Conservation (phyloP, 1,140 invertebrate genomes). For the Acyrthosiphon pisum region DNA sequence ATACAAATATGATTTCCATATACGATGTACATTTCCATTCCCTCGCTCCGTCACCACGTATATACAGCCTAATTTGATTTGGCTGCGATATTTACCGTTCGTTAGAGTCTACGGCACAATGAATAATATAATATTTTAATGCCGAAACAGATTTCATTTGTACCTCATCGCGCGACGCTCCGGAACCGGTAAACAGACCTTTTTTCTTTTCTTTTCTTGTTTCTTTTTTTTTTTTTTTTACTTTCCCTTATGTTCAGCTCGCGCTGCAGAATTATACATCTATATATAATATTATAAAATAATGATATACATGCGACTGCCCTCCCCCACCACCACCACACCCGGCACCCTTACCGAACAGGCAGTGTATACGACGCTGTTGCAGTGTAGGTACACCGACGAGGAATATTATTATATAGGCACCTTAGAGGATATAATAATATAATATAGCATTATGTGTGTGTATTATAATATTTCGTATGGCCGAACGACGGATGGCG, state of each 20-base stretch:
- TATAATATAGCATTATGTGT: neutral
- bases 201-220: neutral
- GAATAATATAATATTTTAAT: constrained; percentile 31
- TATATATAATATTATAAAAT: neutral
- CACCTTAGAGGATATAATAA: constrained; percentile 10
- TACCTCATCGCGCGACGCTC: neutral
- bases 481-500: neutral
- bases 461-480: constrained; percentile 54
- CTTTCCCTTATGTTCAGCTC: neutral
- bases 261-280: neutral
- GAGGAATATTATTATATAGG: neutral
- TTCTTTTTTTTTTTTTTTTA: neutral
- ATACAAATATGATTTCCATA: constrained; percentile 14
- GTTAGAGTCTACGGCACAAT: constrained; percentile 38
- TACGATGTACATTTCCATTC: neutral
- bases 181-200: constrained; percentile 36
- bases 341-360: neutral
- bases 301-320: neutral
- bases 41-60: neutral
- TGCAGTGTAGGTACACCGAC: neutral
- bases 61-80: constrained; percentile 37
- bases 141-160: constrained; percentile 21
- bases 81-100: constrained; percentile 37
- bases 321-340: no score
- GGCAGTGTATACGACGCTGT: neutral